A percentile compares a stretch with the other conserved stretches of the same genome.
Evolutionary conservation across 2,888 invertebrate species (phyloP).

Genomic region (Macaria liturata): DNA sequence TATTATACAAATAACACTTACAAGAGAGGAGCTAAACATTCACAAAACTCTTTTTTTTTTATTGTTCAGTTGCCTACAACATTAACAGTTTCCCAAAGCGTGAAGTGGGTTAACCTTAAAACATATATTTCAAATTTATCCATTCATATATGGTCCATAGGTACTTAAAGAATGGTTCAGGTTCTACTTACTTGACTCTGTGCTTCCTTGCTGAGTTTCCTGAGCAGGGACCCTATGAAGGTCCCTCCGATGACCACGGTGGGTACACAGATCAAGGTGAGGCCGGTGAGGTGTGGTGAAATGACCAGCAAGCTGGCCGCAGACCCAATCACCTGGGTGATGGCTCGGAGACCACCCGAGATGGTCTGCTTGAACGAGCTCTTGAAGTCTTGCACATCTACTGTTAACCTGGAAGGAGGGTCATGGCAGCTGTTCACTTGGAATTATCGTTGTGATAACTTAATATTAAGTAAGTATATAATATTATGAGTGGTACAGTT

Average conservation of each 20-base stretch:
- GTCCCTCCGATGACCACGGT: slow-evolving; percentile 93
- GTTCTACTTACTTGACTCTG: slow-evolving; percentile 88
- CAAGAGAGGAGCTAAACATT: too few relatives aligned
- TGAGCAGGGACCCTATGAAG: slow-evolving; percentile 89
- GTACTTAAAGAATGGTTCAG: neutral
- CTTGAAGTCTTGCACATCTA: slow-evolving; percentile 98
- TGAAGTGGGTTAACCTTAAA: too few relatives aligned
- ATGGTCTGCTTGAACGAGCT: slow-evolving; percentile 97
- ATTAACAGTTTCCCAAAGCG: too few relatives aligned
- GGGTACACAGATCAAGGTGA: slow-evolving; percentile 93
- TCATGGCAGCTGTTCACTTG: too few relatives aligned
- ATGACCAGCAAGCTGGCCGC: slow-evolving; percentile 91
- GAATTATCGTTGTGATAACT: too few relatives aligned
- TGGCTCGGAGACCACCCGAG: slow-evolving; percentile 94
- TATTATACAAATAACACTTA: too few relatives aligned
- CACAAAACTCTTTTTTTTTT: too few relatives aligned
- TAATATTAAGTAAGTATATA: too few relatives aligned
- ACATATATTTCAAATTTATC: too few relatives aligned
- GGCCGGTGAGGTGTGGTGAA: slow-evolving; percentile 94
- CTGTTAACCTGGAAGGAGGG: slow-evolving; percentile 87
- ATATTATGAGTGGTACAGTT: too few relatives aligned
- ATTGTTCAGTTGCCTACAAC: too few relatives aligned
- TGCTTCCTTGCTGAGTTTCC: slow-evolving; percentile 90
- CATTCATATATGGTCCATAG: too few relatives aligned
- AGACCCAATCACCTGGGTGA: slow-evolving; percentile 88